Base-by-base conservation (phyloP, 2,113 vertebrate genomes). In the Dunckerocampus dactyliophorus region DNA sequence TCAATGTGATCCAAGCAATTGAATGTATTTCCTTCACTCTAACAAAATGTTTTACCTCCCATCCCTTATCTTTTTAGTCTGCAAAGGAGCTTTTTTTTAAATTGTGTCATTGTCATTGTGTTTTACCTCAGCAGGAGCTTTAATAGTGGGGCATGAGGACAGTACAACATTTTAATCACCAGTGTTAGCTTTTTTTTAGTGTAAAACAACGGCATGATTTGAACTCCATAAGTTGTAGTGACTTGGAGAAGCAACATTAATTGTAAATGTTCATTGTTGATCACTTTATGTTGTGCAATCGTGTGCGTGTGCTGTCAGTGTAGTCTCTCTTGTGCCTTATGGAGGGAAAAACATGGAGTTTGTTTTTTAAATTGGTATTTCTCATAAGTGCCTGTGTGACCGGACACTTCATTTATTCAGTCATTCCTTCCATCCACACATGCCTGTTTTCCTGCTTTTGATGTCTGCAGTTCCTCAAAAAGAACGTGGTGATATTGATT, bases 301-400 rank as follows among this genome's bases (percentile, higher is more conserved):
- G 13, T 43, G 13, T 43, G 13, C 3, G 37, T 72, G 58, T 62
- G 65, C 77, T 63, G 43, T 69, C 49, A 57, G 65, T 77, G 67
- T 75, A 2, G 63, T 81, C 43, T 83, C 55, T 86, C 84, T 85
- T 9, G 77, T 87, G 85, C 85, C 83, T 86, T 87, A 84, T 14
- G 8, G 39, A 71, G 80, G 71, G 53, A 82, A 70, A 66, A 28
- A 79, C 0, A 0, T 71, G 1, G 58, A 63, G 74, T 78, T 76
- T 66, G 19, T 42, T 20, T n/a, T 20, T 16, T 24, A 1, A 11
- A 22, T 76, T 67, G 59, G 81, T 56, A 65, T 80, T 77, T 82
- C 59, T 80, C 73, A 78, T 52, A 88, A 88, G 87, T 87, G 87
- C 82, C 87, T 87, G 83, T 85, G 74, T 81, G 71, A 82, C 56